phyloP scores from a whole-genome alignment of 2,888 invertebrate species.

The Pemphredon lugubris region DNA sequence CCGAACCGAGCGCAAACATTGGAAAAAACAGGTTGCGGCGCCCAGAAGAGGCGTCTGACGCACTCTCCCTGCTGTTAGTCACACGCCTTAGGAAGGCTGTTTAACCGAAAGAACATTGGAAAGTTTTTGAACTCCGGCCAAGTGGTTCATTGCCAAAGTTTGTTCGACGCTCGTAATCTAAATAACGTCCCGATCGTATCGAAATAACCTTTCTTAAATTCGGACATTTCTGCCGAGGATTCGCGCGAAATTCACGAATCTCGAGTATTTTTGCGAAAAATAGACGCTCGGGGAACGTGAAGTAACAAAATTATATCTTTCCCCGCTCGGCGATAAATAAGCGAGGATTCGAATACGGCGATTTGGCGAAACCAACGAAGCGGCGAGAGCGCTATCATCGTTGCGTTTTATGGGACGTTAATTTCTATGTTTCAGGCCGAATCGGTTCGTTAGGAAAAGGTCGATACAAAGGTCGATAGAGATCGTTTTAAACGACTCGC shows the following conservation, averaged over 20 bases:
- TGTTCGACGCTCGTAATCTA: background rate
- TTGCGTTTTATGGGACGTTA: background rate
- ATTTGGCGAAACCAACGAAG: no score
- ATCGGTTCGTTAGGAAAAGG: background rate
- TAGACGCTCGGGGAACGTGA: no score
- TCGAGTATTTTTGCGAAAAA: no score
- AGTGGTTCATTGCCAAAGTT: constrained; percentile 48
- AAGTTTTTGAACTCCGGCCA: constrained; percentile 50
- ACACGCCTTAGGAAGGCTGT: constrained; percentile 24
- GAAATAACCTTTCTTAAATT: background rate
- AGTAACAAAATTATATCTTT: no score
- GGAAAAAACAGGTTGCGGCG: constrained; percentile 63
- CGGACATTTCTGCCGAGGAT: background rate
- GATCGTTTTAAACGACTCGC: background rate
- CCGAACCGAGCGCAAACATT: constrained; percentile 45
- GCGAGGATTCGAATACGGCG: no score
- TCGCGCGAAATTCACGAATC: no score
- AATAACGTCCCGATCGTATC: background rate
- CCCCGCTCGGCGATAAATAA: no score
- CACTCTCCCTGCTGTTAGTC: constrained; percentile 47
- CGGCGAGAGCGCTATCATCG: background rate
- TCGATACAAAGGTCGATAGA: background rate
- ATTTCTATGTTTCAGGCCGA: background rate
- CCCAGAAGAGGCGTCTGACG: constrained; percentile 50
- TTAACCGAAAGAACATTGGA: constrained; percentile 27